Base-by-base conservation (phyloP, 2,888 invertebrate species). In the Perithous albicinctus region DNA sequence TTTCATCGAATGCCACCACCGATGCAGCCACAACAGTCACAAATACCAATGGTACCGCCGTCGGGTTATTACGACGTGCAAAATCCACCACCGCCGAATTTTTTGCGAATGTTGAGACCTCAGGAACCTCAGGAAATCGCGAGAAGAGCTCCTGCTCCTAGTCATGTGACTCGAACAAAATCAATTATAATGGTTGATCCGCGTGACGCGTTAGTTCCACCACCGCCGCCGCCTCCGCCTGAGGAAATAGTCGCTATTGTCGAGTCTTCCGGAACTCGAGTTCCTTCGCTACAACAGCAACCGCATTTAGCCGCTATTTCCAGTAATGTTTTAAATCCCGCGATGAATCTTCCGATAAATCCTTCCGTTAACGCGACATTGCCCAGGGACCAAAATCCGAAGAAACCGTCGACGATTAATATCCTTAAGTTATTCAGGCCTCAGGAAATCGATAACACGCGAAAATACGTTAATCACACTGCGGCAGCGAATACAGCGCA, bases 271-370 rank as follows among this genome's bases (percentile, higher is more conserved):
- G 54, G 12, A n/a, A 12, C 51, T 2, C 69, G 38, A 32, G 32
- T 43, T 46, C 41, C 43, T 2, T 26, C 23, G 0, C 69, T 80
- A 29, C 77, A 79, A 15, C 86, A 87, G 29, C n/a, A n/a, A n/a
- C 85, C 84, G 0, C 38, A 84, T 85, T 32, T 86, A 84, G 0
- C 88, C 85, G 15, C 87, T 1, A 86, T 51, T 86, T 87, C 43
- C 74, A 43, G 84, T 20, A 20, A 56, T 5, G 46, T 64, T 12
- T 26, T 78, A 12, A 76, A 20, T 43, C 46, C 75, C 6, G n/a
- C 63, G 15, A 35, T 59, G 7, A 35, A 35, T 35, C 59, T 18
- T 59, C 8, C 59, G 32, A 18, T n/a, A 6, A 51, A 69, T 69
- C 38, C 48, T 38, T 32, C 56, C 15, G 23, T 29, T 15, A 48